Base-by-base conservation (phyloP, 2,797 vertebrate genomes). In the Morelia viridis region DNA sequence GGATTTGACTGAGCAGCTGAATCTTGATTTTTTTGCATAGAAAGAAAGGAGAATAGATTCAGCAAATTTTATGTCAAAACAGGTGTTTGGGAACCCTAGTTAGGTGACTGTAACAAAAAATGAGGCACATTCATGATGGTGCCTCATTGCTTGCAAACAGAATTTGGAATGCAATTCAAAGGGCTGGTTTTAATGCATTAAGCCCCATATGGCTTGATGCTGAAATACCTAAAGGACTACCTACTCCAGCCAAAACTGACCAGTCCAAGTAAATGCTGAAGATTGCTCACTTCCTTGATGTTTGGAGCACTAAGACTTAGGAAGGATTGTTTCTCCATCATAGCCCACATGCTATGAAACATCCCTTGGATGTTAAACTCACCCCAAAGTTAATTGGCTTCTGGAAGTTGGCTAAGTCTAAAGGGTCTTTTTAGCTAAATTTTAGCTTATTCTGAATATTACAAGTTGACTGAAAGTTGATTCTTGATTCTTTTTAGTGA, bases 31-130 rank as follows among this genome's bases (percentile, higher is more conserved):
- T 53, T 53, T 53, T 53, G 6, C 94, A 95, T 93, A 93, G 95
- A 95, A 96, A 96, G 26, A 31, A 4, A 95, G 94, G 94, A 91
- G 57, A 94, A 96, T 95, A 95, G 94, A 96, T 95, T 94, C 91
- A 92, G 94, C 90, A 94, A 93, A 92, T 96, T 96, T 96, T 96
- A 96, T 68, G 10, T 83, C 80, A 83, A 22, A 53, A 83, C 41
- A 83, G 46, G 22, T 28, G 46, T 53, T 84, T 4, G 41, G 12
- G 41, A 11, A 1, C 4, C 50, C 6, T 53, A 46, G 41, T 84
- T 53, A 50, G 76, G 46, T 50, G 41, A 19, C 19, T 83, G 24
- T 50, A 46, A 24, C 41, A 46, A 19, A 46, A 53, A 53, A 53
- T 53, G 50, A 53, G 50, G 50, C 50, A 53, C 50, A 53, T 53